These are phyloP conservation scores for Altica lythri DNA, from an alignment of 2,888 invertebrate species.

Conservation along the genomic window DNA sequence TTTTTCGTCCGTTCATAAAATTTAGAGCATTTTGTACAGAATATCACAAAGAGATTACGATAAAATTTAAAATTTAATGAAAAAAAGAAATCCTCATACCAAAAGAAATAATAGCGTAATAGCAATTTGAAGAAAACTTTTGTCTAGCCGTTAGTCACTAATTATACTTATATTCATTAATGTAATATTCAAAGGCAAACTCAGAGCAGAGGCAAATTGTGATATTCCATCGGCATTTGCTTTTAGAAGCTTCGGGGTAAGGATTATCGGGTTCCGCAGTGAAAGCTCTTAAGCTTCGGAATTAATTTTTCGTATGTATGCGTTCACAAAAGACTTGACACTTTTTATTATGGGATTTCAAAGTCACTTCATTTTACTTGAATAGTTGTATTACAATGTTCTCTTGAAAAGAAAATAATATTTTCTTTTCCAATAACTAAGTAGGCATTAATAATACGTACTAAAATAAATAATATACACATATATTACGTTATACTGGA, in stretches of 20 bases:
- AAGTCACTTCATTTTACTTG: constrained; percentile 1
- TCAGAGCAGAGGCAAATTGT: constrained; percentile 6
- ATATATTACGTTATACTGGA: too few relatives aligned
- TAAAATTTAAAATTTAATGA: too few relatives aligned
- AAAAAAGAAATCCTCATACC: too few relatives aligned
- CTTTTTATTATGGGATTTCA: constrained; percentile 2
- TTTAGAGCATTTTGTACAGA: not conserved
- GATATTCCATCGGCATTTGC: constrained; percentile 15
- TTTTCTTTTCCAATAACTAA: too few relatives aligned
- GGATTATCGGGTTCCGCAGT: constrained; percentile 13
- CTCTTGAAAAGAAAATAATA: too few relatives aligned
- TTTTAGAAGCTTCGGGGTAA: constrained; percentile 7
- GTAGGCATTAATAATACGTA: too few relatives aligned
- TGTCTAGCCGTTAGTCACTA: not conserved
- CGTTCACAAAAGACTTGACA: constrained; percentile 8
- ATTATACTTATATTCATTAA: constrained; percentile 7
- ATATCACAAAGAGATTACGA: too few relatives aligned
- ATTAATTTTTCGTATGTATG: constrained; percentile 12
- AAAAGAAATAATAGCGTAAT: not conserved
- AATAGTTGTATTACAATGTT: too few relatives aligned
- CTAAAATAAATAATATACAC: too few relatives aligned
- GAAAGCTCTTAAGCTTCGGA: constrained; percentile 8
- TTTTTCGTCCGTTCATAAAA: not conserved
- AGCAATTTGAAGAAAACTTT: not conserved
- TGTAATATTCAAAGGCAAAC: constrained; percentile 9